These are phyloP conservation scores for Schizopygopsis pylzovi DNA, from an alignment of 2,797 vertebrate genomes.

Conservation along the genomic window DNA sequence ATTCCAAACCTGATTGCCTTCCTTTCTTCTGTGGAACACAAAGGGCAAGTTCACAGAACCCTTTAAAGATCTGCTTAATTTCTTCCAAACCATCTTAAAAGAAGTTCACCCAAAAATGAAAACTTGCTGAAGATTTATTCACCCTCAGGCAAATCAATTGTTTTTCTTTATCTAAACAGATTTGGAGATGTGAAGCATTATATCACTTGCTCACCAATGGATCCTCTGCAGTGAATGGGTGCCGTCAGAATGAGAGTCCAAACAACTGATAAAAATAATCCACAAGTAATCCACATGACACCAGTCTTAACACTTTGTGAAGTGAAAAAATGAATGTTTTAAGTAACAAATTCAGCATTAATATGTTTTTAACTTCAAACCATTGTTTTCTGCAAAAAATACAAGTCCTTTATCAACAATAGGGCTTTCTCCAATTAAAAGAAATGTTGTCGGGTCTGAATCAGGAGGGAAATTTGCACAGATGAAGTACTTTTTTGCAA, in stretches of 20 bases:
- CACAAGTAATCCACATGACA: not conserved
- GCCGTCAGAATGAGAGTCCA: not conserved
- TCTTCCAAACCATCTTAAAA: not conserved
- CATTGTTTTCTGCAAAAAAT: not conserved
- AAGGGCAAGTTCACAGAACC: not conserved
- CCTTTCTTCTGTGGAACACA: not conserved
- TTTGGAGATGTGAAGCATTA: not conserved
- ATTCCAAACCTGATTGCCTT: not conserved
- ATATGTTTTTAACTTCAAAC: not conserved
- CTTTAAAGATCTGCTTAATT: conserved; percentile 8
- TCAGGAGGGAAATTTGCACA: not conserved
- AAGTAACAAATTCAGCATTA: not conserved
- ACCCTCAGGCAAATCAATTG: too few relatives aligned
- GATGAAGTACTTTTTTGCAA: not conserved
- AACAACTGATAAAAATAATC: not conserved
- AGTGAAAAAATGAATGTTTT: not conserved
- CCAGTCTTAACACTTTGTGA: not conserved
- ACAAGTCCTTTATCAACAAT: not conserved
- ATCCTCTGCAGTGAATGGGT: not conserved
- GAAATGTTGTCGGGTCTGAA: not conserved
- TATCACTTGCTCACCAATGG: not conserved
- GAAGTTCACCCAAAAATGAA: not conserved
- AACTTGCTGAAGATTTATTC: not conserved
- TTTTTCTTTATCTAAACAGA: not conserved
- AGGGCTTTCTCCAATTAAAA: not conserved